A percentile compares a stretch with the other conserved stretches of the same genome.
These are phyloP conservation scores for Girardinus metallicus DNA, from an alignment of 2,797 vertebrate genomes.

Conservation along the genomic window DNA sequence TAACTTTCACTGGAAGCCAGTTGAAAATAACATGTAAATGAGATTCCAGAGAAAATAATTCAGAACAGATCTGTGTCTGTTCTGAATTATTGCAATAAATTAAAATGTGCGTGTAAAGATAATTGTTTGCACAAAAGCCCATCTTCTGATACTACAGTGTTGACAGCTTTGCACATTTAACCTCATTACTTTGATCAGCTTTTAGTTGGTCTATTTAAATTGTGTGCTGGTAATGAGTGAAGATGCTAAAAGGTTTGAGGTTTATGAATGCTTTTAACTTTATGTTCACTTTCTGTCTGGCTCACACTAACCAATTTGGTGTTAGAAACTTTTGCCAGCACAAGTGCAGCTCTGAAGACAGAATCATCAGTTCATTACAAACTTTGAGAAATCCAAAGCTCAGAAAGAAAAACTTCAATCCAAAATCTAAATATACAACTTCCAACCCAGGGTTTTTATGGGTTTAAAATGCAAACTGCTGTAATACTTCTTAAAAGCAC, in stretches of 20 bases:
- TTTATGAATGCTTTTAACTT: neutral
- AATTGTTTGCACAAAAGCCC: neutral
- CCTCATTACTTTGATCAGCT: neutral
- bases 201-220: neutral
- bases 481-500: neutral
- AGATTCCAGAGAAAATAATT: neutral
- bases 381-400: neutral
- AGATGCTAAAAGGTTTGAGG: neutral
- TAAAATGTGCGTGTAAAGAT: neutral
- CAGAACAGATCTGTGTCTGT: neutral
- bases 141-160: neutral
- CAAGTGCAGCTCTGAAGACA: neutral
- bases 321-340: neutral
- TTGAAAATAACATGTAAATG: neutral
- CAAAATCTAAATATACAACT: neutral
- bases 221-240: neutral
- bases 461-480: neutral
- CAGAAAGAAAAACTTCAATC: neutral
- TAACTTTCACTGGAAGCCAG: neutral
- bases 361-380: neutral
- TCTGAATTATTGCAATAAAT: neutral
- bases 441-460: neutral
- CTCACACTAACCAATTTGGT: neutral
- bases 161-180: neutral
- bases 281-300: neutral